Base-by-base conservation (phyloP, 2,113 vertebrate genomes). In the Hystrix brachyura region DNA sequence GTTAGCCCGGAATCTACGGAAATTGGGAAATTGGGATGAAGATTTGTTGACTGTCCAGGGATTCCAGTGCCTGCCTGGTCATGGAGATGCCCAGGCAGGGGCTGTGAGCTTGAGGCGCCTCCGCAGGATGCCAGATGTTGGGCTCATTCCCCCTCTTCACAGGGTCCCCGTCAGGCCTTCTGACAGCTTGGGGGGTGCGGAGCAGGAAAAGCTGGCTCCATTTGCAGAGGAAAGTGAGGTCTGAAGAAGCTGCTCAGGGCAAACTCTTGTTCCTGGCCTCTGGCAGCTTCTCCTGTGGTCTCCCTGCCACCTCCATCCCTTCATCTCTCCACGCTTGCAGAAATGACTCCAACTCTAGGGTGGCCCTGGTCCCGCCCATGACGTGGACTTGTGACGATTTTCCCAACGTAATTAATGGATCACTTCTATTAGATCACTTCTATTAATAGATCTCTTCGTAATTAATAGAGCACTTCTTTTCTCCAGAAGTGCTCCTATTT, bases 1-100 rank as follows among this genome's bases (percentile, higher is more conserved):
- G 6, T 91, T 60, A 96, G 95, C 90, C 55, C 81, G 18, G 62
- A 78, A 55, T 80, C 25, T 55, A n/a, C 3, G 1, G 1, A 95
- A 96, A 96, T 46, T 91, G 90, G 87, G 97, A 82, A 97, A 96
- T 78, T 0, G 53, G 83, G 48, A 48, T 72, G 85, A 97, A 96
- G 97, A 72, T 95, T 92, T 86, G 80, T 82, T 87, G 59, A 18
- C 96, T 91, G 72, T 32, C 62, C 69, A 21, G 53, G 80, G 93
- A 72, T 91, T 95, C 92, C 87, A 4, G 94, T 21, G 82, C 27
- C 10, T 0, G 90, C 48, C 0, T 51, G 76, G 18, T 2, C 25
- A 67, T 7, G 0, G 6, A 43, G 21, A 8, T 1, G 57, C 96
- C 4, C 2, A 11, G 91, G 92, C 55, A 1, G 60, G 46, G 65